Evolutionary conservation across 2,888 invertebrate species (phyloP).

Genomic region (Meliscaeva auricollis): DNA sequence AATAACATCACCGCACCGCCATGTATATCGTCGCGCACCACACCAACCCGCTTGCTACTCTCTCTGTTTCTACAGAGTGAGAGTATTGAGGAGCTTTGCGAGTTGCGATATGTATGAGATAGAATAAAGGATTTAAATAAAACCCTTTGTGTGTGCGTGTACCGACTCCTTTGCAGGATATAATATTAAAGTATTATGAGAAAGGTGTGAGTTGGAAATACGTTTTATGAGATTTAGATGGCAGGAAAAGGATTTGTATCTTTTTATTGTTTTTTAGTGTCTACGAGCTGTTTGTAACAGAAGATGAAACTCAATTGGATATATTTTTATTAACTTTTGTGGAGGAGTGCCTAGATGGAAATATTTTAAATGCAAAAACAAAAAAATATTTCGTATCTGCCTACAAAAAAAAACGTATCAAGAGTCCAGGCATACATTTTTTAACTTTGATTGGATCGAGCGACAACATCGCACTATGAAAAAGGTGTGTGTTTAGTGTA

Average conservation of each 20-base stretch:
- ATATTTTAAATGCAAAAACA: not conserved
- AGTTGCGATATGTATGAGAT: not conserved
- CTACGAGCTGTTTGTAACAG: constrained; percentile 12
- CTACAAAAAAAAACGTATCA: too few relatives aligned
- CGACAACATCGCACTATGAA: too few relatives aligned
- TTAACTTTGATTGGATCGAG: too few relatives aligned
- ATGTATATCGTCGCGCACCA: not conserved
- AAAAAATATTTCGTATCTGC: too few relatives aligned
- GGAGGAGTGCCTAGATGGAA: not conserved
- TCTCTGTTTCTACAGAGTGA: not conserved
- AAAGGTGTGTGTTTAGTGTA: too few relatives aligned
- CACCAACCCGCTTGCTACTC: not conserved
- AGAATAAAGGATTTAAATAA: not conserved
- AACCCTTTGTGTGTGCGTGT: constrained; percentile 2
- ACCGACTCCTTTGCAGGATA: constrained; percentile 9
- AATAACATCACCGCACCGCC: constrained; percentile 6
- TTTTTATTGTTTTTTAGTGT: constrained; percentile 20
- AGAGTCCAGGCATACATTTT: too few relatives aligned
- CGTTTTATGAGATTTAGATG: constrained; percentile 52
- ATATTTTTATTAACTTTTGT: not conserved
- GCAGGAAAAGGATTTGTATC: constrained; percentile 36
- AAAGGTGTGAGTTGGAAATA: constrained; percentile 45
- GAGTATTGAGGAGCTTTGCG: not conserved
- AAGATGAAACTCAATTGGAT: not conserved
- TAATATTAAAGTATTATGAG: constrained; percentile 27